phyloP scores from a whole-genome alignment of 2,113 vertebrate species.

The Melanocharis versteri region DNA sequence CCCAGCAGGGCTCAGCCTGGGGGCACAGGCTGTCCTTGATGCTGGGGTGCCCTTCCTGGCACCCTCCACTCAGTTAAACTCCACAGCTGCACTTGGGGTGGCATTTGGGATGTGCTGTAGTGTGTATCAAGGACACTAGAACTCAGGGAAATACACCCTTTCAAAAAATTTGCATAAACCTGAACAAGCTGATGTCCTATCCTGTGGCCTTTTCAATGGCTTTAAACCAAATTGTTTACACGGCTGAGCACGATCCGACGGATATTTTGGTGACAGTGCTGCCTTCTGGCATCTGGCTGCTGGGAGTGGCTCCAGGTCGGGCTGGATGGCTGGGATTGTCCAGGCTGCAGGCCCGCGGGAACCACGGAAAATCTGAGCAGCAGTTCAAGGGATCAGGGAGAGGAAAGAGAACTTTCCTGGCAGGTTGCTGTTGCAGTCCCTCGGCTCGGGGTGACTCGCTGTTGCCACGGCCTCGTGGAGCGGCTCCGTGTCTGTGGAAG shows the following conservation, averaged over 20 bases:
- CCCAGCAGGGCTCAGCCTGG: neutral
- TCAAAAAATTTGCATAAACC: neutral
- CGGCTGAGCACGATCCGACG: accelerated
- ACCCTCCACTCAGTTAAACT: neutral
- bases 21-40: neutral
- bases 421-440: neutral
- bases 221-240: neutral
- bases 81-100: neutral
- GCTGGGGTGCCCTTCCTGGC: neutral
- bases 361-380: neutral
- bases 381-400: neutral
- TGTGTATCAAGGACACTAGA: neutral
- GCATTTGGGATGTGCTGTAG: neutral
- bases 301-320: neutral
- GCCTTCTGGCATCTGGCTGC: neutral
- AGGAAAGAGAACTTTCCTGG: slow-evolving; percentile 27
- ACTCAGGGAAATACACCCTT: neutral
- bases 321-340: neutral
- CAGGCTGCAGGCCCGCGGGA: neutral
- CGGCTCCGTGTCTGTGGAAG: neutral
- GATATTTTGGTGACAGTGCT: neutral
- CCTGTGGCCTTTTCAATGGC: neutral
- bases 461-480: neutral
- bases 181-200: neutral
- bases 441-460: neutral